A percentile compares a stretch with the other conserved stretches of the same genome.
Evolutionary conservation across 2,797 vertebrate species (phyloP).

Genomic region (Anniella stebbinsi): DNA sequence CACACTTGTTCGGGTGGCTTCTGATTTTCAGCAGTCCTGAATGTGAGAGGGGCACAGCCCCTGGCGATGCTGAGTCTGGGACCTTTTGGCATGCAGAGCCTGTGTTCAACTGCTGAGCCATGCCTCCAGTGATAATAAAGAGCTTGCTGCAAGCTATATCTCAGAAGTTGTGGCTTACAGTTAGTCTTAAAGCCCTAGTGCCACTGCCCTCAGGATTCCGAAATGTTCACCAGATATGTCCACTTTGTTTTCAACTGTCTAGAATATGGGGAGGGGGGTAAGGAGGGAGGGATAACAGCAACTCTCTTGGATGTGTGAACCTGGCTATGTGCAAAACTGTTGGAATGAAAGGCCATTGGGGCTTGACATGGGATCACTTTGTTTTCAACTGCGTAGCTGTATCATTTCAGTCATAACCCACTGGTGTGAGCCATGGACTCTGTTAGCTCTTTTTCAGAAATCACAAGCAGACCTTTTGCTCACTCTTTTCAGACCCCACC

Average conservation of each 20-base stretch:
- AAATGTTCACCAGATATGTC: not conserved
- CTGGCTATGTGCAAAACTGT: not conserved
- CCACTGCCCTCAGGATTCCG: not conserved
- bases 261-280: slow-evolving; percentile 42
- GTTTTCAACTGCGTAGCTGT: not conserved
- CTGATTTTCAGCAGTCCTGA: not conserved
- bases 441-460: no score
- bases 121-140: not conserved
- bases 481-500: no score
- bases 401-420: not conserved
- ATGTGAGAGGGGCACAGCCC: not conserved
- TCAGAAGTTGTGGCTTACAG: not conserved
- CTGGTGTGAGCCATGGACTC: not conserved
- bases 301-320: not conserved
- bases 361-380: not conserved
- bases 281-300: not conserved
- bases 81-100: not conserved
- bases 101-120: not conserved
- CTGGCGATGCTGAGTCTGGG: not conserved
- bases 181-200: not conserved
- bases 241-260: no score
- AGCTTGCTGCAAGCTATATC: not conserved
- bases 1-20: not conserved
- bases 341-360: not conserved
- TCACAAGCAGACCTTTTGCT: not conserved